phyloP scores from a whole-genome alignment of 2,888 invertebrate genomes.

The Hololepta plana region DNA sequence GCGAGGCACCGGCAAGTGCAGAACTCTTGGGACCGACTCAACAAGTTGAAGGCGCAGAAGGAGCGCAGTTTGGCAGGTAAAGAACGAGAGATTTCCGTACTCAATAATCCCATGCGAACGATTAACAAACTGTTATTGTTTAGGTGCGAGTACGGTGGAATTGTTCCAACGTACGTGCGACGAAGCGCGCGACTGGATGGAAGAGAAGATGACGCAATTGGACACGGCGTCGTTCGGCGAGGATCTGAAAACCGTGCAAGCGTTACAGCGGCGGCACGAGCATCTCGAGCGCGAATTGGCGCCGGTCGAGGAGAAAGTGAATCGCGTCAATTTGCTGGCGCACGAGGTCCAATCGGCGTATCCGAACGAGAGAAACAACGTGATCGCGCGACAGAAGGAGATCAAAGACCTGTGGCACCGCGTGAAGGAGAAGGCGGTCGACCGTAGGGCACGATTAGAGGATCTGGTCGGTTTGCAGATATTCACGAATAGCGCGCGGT shows the following conservation, averaged over 20 bases:
- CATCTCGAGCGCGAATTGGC: slow-evolving; percentile 87
- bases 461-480: slow-evolving; percentile 73
- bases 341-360: slow-evolving; percentile 84
- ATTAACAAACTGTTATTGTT: no score
- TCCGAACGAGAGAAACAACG: slow-evolving; percentile 76
- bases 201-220: slow-evolving; percentile 83
- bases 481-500: slow-evolving; percentile 70
- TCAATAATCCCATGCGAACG: no score
- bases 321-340: slow-evolving; percentile 70
- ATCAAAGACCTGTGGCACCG: slow-evolving; percentile 78
- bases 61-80: slow-evolving; percentile 80
- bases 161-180: slow-evolving; percentile 91
- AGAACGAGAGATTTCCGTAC: no score
- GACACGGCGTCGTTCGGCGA: slow-evolving; percentile 61
- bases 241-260: slow-evolving; percentile 81
- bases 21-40: slow-evolving; percentile 73
- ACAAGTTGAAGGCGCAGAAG: slow-evolving; percentile 71
- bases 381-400: slow-evolving; percentile 67
- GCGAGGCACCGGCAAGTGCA: slow-evolving; percentile 68
- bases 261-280: slow-evolving; percentile 79
- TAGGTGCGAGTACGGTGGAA: slow-evolving; percentile 54
- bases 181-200: slow-evolving; percentile 95
- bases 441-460: slow-evolving; percentile 61
- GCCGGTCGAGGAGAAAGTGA: slow-evolving; percentile 87
- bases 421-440: slow-evolving; percentile 55